Evolutionary conservation across 2,797 vertebrate species (phyloP), one percentile per base, ranked within the genome.

Genomic region (Ctenosaura bakeri): DNA sequence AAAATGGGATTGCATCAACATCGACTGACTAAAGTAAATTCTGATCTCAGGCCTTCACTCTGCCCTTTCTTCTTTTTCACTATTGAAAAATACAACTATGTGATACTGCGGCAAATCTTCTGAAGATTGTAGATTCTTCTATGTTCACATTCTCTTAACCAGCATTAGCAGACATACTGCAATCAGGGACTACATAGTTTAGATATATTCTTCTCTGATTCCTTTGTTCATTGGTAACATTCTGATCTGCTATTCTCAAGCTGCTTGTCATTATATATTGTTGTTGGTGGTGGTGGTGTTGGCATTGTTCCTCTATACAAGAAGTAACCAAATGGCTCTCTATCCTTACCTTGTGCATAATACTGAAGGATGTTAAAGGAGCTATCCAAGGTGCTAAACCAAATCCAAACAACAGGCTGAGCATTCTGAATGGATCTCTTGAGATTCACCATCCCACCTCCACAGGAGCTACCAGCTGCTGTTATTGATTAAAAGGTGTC

Each of bases 1-100:
- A 95, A 96, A 95, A 93, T 83, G 92, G 94, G 89, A 95, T 85
- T 91, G 87, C 26, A 82, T 91, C 92, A 89, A 80, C 81, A 92
- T 92, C 91, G 92, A 38, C 26, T 90, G 64, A 85, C 79, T 77
- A 35, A 81, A 94, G 91, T 78, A 88, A 93, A 92, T 93, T 91
- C 69, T 86, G 86, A 94, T 89, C 6, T 0, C 5, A 92, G 6
- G 87, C 59, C 84, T 96, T 64, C 0, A 0, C 73, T 77, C 46
- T 76, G 87, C 94, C 90, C 42, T 69, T 92, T 88, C 78, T 1
- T 0, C 18, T 13, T 88, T 76, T 29, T 64, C 79, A 83, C 80
- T 92, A 38, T 85, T 87, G 46, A 26, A 90, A 76, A 92, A 90
- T 50, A 91, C 91, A 93, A 87, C 87, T 74, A 62, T 69, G 9